Evolutionary conservation across 1,140 invertebrate genomes (phyloP), one percentile per base, ranked within the genome.

Genomic region (Drosophila subobscura): DNA sequence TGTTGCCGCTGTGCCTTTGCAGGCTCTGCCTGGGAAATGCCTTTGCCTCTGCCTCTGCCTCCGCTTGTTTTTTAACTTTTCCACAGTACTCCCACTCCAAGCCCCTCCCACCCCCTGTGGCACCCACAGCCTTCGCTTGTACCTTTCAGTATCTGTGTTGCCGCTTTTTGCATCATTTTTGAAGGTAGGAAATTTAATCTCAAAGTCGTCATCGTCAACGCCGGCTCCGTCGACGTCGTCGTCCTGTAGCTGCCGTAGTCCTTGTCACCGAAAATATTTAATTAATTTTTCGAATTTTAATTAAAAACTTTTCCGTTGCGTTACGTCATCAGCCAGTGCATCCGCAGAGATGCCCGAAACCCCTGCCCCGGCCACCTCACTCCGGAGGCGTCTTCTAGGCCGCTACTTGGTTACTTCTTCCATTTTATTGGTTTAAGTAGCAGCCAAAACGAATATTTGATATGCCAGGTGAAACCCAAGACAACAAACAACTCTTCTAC

Each of bases 211-310:
- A 88, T 86, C 81, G 78, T 86, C 81, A 77, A 70, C 65, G 63
- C 58, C 49, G 58, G 22, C 37, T 40, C 5, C 10, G 42, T 29
- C 16, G 40, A 23, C 7, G 49, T 33, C 23, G 47, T 47, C 20
- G 20, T 53, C n/a, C 46, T 46, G 47, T 44, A 23, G 23, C 40
- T 65, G 14, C 50, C 41, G 45, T 64, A 47, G 47, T 58, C 52
- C 46, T 54, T 55, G 60, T 86, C 81, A 85, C 77, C 88, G 60
- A 88, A 86, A 86, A 88, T 86, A 86, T 86, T 86, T 86, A 86
- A 86, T 86, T 86, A 86, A 86, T 86, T 86, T 86, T 88, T 88
- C 83, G 83, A 86, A 86, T 86, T 86, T 86, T 86, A 86, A 86
- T 86, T 86, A 86, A 86, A 86, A 85, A 86, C 83, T 86, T 37